Percentiles rank a stretch among this genome's conserved stretches.
Evolutionary conservation across 2,113 vertebrate species (phyloP).

Genomic region (Hydrolagus affinis): DNA sequence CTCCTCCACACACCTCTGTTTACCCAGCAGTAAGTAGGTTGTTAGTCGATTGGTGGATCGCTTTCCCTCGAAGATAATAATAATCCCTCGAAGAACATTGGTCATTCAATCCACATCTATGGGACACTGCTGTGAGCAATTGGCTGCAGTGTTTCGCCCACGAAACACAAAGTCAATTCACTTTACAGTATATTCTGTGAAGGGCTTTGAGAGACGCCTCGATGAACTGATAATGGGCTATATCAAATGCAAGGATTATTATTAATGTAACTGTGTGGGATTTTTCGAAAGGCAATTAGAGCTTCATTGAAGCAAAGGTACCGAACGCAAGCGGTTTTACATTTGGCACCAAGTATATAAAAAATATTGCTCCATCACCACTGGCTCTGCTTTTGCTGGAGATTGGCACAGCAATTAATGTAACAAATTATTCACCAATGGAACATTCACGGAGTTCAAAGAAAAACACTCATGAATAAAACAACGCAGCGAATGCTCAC

Average conservation of each 20-base stretch:
- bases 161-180: not conserved
- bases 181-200: not conserved
- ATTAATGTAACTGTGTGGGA: not conserved
- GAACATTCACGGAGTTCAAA: not conserved
- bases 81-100: too few relatives aligned
- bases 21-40: too few relatives aligned
- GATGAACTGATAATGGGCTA: not conserved
- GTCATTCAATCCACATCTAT: too few relatives aligned
- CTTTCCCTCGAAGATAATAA: too few relatives aligned
- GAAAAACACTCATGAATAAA: not conserved
- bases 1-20: too few relatives aligned
- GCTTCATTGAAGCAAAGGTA: not conserved
- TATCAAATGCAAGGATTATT: not conserved
- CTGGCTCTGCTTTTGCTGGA: not conserved
- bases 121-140: too few relatives aligned
- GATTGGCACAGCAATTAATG: not conserved
- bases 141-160: too few relatives aligned
- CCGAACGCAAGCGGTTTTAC: not conserved
- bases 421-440: not conserved
- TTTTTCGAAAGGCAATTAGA: not conserved
- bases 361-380: not conserved
- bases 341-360: not conserved
- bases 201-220: not conserved
- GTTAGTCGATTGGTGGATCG: too few relatives aligned
- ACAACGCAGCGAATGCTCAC: not conserved